Conservation (phyloP, 1,140 invertebrate genomes). For the Aporrectodea caliginosa region DNA sequence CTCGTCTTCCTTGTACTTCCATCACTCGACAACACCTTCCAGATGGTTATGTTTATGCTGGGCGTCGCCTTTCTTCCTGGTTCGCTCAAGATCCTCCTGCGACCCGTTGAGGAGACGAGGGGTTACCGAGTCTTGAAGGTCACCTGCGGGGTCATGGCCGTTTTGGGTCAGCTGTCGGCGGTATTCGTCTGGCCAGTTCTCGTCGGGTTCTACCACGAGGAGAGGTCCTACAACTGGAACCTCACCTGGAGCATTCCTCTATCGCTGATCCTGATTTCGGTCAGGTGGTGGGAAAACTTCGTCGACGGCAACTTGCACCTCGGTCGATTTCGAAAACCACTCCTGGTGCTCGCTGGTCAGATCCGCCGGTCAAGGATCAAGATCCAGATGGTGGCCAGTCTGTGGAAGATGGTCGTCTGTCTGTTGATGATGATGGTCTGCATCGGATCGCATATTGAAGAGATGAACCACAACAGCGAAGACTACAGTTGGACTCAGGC, state of each 20-base stretch:
- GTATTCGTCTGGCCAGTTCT: constrained; percentile 43
- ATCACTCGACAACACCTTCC: constrained; percentile 29
- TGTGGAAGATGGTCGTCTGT: not conserved
- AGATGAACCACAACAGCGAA: not conserved
- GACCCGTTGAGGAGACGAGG: constrained; percentile 35
- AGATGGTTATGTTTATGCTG: constrained; percentile 27
- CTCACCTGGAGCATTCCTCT: constrained; percentile 37
- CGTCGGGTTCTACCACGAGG: not conserved
- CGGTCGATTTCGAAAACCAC: too few species aligned
- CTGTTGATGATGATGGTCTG: constrained; percentile 8
- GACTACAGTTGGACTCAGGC: not conserved
- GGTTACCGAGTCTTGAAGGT: constrained; percentile 28
- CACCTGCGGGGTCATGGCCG: constrained; percentile 38
- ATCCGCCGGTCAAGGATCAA: constrained; percentile 10
- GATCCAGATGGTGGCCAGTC: constrained; percentile 14
- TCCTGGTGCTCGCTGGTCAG: not conserved
- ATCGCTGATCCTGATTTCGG: constrained; percentile 46
- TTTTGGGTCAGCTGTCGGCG: constrained; percentile 41
- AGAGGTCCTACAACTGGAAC: not conserved
- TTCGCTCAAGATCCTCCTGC: constrained; percentile 42
- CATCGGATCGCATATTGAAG: not conserved
- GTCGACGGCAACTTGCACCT: not conserved
- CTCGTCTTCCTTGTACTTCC: constrained; percentile 50
- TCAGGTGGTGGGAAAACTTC: constrained; percentile 33
- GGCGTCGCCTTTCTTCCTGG: constrained; percentile 46